Percentiles rank a stretch among this genome's conserved stretches.
phyloP scores from a whole-genome alignment of 2,888 invertebrate species.

The Ethmia dodecea region DNA sequence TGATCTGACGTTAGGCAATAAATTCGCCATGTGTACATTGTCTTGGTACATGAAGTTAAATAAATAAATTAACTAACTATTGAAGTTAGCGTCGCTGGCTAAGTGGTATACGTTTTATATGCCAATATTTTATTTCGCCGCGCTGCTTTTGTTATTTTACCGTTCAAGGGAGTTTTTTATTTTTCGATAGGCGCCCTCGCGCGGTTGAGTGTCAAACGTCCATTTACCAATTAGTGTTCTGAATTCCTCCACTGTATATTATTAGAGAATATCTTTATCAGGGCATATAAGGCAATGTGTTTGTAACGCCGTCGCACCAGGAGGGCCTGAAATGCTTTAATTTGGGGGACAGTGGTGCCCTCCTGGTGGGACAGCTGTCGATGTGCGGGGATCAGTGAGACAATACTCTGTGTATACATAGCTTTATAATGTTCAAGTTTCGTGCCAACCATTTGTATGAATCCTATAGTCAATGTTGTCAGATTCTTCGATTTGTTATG shows the following conservation, averaged over 20 bases:
- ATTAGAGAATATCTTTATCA: slow-evolving; percentile 46
- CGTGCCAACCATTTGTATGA: slow-evolving; percentile 20
- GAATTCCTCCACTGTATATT: slow-evolving; percentile 72
- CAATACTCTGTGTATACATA: slow-evolving; percentile 17
- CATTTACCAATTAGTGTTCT: slow-evolving; percentile 56
- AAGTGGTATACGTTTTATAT: too few species aligned
- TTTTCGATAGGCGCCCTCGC: slow-evolving; percentile 22
- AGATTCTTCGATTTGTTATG: too few species aligned
- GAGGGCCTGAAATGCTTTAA: slow-evolving; percentile 12
- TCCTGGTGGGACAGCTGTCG: slow-evolving; percentile 14
- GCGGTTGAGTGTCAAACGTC: slow-evolving; percentile 50
- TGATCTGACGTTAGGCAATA: too few species aligned
- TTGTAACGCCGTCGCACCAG: slow-evolving; percentile 18
- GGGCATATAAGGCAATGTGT: slow-evolving; percentile 47
- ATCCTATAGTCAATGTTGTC: too few species aligned
- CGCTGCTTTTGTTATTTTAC: too few species aligned
- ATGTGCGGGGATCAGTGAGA: slow-evolving; percentile 38
- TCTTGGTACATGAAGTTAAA: too few species aligned
- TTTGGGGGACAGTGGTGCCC: slow-evolving; percentile 5
- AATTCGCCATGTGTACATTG: too few species aligned
- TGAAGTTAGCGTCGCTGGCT: too few species aligned
- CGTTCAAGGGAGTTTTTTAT: slow-evolving; percentile 17
- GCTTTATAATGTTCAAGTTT: slow-evolving; percentile 6
- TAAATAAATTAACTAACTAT: too few species aligned
- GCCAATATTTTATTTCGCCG: too few species aligned